phyloP scores from a whole-genome alignment of 2,797 vertebrate genomes.

The Rhinophrynus dorsalis region DNA sequence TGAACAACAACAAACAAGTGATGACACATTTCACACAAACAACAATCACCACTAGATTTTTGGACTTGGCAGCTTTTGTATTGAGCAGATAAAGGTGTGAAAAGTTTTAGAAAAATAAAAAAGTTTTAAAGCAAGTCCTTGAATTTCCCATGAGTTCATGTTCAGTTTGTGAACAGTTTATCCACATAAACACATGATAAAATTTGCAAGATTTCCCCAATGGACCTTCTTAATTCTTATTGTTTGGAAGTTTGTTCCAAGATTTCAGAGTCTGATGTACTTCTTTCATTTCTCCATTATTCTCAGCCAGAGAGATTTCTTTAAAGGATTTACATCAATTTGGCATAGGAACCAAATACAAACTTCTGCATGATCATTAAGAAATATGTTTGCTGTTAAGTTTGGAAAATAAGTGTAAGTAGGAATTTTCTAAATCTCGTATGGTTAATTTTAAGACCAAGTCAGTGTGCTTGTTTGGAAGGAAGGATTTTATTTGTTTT shows the following conservation, averaged over 20 bases:
- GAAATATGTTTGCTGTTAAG: slow-evolving; percentile 14
- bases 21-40: too few species aligned
- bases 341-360: slow-evolving; percentile 13
- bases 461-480: not conserved
- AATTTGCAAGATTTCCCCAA: slow-evolving; percentile 22
- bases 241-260: slow-evolving; percentile 23
- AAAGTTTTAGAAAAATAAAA: not conserved
- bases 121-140: not conserved
- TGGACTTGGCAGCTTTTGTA: not conserved
- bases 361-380: not conserved
- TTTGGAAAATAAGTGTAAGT: slow-evolving; percentile 13
- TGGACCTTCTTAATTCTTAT: slow-evolving; percentile 16
- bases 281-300: slow-evolving; percentile 20
- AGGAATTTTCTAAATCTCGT: not conserved
- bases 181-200: slow-evolving; percentile 31
- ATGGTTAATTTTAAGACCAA: not conserved
- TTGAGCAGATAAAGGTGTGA: slow-evolving; percentile 9
- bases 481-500: too few species aligned
- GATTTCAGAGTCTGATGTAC: slow-evolving; percentile 10
- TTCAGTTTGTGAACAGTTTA: slow-evolving; percentile 23
- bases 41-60: not conserved
- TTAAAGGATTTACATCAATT: slow-evolving; percentile 31
- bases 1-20: too few species aligned
- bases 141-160: slow-evolving; percentile 23
- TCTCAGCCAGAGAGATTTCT: slow-evolving; percentile 23